Conservation (phyloP, 2,113 vertebrate genomes). For the Cavia porcellus region DNA sequence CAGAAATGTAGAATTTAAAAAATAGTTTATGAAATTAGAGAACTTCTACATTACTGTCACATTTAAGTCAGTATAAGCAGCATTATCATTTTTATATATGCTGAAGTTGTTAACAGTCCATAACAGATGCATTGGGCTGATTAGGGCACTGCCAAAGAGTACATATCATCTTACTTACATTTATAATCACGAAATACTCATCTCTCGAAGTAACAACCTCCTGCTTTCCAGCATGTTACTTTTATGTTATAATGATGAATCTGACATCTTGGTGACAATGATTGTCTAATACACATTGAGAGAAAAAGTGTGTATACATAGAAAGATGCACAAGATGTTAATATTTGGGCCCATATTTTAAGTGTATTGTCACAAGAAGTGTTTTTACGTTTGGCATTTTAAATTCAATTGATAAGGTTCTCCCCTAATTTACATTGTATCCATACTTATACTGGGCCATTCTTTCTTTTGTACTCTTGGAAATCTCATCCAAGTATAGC, state of each 20-base stretch:
- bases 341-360: slow-evolving; percentile 26
- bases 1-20: slow-evolving; percentile 38
- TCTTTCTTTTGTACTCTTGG: neutral
- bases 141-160: slow-evolving; percentile 10
- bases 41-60: neutral
- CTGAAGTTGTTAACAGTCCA: neutral
- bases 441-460: neutral
- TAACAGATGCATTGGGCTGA: neutral
- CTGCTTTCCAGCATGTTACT: slow-evolving; percentile 29
- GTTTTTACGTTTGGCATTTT: slow-evolving; percentile 12
- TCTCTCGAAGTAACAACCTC: slow-evolving; percentile 34
- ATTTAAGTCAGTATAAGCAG: neutral
- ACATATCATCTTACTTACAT: neutral
- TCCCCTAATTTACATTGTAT: neutral
- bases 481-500: neutral
- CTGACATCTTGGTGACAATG: neutral
- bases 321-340: neutral
- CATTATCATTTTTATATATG: neutral
- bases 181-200: neutral
- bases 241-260: slow-evolving; percentile 36
- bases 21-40: slow-evolving; percentile 37
- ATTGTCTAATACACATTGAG: neutral
- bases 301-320: neutral
- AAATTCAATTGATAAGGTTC: neutral
- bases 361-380: neutral